Base-by-base conservation (phyloP, 2,888 invertebrate genomes). In the Chymomyza amoena region DNA sequence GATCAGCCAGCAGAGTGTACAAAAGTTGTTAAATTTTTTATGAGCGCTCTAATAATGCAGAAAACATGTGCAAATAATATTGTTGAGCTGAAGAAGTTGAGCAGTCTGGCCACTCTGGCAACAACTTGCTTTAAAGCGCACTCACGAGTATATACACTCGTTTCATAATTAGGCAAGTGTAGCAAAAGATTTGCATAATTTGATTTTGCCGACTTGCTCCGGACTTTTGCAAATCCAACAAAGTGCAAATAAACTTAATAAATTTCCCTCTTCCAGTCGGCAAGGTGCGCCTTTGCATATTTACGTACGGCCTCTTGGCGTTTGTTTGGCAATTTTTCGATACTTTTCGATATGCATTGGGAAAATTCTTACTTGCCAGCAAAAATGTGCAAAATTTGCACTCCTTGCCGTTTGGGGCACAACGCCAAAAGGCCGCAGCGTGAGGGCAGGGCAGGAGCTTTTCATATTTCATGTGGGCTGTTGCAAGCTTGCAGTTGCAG, bases 341-440 rank as follows among this genome's bases (percentile, higher is more conserved):
- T 60, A 32, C n/a, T 32, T 60, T 32, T 60, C n/a, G 60, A 45
- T 16, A 32, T 60, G 60, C 60, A 36, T 25, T 18, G 57, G 57
- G 54, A 54, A 77, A 83, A 77, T 85, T 77, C 81, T 69, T 61
- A 79, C 76, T 71, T 81, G 67, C 73, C 73, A 54, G 70, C 66
- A 77, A 75, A 83, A 82, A 85, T 76, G 81, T 85, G 79, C 73
- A 80, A 79, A 85, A 77, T 85, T 78, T 76, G 79, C 85, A 80
- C 75, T 82, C 79, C 69, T 69, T 67, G 50, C 39, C 39, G 25
- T 25, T 57, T 57, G 25, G 20, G 54, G 25, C 18, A 57, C 57
- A 15, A 57, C 28, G 20, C 25, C 20, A 18, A 15, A 54, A 6
- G 57, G 9, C 25, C 28, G 56, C 56, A 10, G 10, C 1, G 51